phyloP scores from a whole-genome alignment of 2,888 invertebrate genomes.

The Leptinotarsa tumamoca region DNA sequence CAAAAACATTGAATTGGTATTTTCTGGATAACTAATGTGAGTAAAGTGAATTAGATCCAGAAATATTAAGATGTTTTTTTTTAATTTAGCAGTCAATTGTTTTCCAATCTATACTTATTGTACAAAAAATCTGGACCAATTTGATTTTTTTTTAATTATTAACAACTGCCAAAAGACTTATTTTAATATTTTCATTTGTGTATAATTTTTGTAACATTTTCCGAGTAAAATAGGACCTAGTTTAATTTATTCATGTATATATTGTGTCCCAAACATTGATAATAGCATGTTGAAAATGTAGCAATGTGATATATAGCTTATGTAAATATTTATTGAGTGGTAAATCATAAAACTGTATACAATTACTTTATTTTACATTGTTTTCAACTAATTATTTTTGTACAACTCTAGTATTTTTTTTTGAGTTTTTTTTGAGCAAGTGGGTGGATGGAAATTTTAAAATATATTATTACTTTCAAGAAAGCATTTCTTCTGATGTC shows the following conservation, averaged over 20 bases:
- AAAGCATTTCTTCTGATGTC: too few species aligned
- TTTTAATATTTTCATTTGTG: conserved; percentile 23
- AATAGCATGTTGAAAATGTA: conserved; percentile 58
- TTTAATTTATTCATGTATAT: conserved; percentile 43
- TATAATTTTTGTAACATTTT: conserved; percentile 35
- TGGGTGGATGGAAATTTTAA: too few species aligned
- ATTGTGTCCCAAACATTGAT: conserved; percentile 47
- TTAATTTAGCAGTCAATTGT: conserved; percentile 24
- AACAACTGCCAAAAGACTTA: conserved; percentile 36
- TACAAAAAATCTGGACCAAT: conserved; percentile 50
- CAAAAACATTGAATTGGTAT: conserved; percentile 14
- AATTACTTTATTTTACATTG: conserved; percentile 18
- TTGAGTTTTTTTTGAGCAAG: neutral
- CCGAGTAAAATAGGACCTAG: conserved; percentile 34
- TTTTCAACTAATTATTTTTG: conserved; percentile 6
- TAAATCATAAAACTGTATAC: conserved; percentile 50
- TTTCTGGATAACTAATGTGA: conserved; percentile 4
- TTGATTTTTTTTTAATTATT: conserved; percentile 41
- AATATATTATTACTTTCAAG: too few species aligned
- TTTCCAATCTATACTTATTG: conserved; percentile 31
- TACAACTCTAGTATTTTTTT: neutral
- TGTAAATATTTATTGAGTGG: conserved; percentile 58
- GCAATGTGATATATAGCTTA: conserved; percentile 63
- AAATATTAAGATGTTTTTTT: conserved; percentile 19
- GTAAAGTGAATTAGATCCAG: conserved; percentile 6